Conservation (phyloP, 2,113 vertebrate genomes). For the Elaphurus davidianus region DNA sequence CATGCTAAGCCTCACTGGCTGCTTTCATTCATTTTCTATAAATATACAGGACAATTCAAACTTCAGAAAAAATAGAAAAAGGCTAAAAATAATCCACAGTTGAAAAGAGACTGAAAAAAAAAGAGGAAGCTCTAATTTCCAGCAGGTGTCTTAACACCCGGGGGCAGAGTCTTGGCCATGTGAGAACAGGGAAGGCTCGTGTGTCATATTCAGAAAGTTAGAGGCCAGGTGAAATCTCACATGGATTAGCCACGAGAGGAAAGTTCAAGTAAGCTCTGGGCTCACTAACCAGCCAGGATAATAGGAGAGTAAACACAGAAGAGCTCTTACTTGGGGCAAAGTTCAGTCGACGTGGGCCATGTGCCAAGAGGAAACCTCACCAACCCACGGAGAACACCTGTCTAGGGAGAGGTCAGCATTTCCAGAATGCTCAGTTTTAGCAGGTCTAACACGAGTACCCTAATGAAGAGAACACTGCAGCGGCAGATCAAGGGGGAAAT, state of each 20-base stretch:
- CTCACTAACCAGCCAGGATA: not conserved
- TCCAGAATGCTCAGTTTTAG: not conserved
- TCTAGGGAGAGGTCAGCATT: accelerated
- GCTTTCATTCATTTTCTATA: not conserved
- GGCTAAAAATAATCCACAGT: not conserved
- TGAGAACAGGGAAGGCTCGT: not conserved
- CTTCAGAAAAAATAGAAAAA: not conserved
- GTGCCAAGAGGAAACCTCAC: not conserved
- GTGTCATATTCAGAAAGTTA: not conserved
- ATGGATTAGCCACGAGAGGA: not conserved
- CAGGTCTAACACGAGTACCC: not conserved
- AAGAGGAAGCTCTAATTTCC: not conserved
- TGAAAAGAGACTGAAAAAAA: not conserved
- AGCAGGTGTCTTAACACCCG: not conserved
- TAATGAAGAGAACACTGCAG: not conserved
- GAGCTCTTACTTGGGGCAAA: not conserved
- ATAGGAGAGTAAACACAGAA: not conserved
- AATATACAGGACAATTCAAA: not conserved
- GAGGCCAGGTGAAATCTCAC: not conserved
- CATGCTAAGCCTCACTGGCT: not conserved
- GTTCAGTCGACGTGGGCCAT: not conserved
- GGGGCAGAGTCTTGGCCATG: not conserved
- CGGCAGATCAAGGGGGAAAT: not conserved
- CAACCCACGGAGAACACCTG: not conserved
- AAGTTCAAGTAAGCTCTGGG: not conserved